Evolutionary conservation across 2,888 invertebrate genomes (phyloP).

Genomic region (Melipona bicolor): DNA sequence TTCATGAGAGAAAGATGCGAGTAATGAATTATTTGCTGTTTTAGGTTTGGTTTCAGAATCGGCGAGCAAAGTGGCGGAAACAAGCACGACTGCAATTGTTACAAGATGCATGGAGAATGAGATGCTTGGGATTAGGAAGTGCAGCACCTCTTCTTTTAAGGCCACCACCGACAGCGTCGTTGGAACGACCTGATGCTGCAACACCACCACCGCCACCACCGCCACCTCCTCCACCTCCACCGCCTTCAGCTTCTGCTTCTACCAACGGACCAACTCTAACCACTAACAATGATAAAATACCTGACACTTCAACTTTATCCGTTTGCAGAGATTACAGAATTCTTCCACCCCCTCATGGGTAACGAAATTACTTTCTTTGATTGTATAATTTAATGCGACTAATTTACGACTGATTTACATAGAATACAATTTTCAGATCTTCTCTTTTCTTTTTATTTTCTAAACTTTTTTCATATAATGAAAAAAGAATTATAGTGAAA

Average conservation of each 20-base stretch:
- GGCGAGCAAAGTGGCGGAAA: slow-evolving; percentile 96
- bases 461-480: neutral
- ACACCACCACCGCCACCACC: slow-evolving; percentile 68
- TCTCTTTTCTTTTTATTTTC: too few relatives aligned
- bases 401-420: too few relatives aligned
- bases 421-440: too few relatives aligned
- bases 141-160: slow-evolving; percentile 81
- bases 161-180: slow-evolving; percentile 76
- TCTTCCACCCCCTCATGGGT: slow-evolving; percentile 79
- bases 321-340: slow-evolving; percentile 80
- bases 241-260: slow-evolving; percentile 65
- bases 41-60: slow-evolving; percentile 96
- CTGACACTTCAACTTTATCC: slow-evolving; percentile 70
- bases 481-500: neutral
- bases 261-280: slow-evolving; percentile 64
- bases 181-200: slow-evolving; percentile 75
- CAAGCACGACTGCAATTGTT: slow-evolving; percentile 93
- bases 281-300: slow-evolving; percentile 66
- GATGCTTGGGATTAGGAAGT: slow-evolving; percentile 89
- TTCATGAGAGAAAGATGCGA: neutral
- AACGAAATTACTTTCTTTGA: slow-evolving; percentile 37
- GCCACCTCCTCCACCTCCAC: slow-evolving; percentile 65
- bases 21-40: slow-evolving; percentile 77
- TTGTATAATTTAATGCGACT: neutral
- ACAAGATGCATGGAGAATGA: slow-evolving; percentile 96